A percentile compares a stretch with the other conserved stretches of the same genome.
phyloP scores from a whole-genome alignment of 1,140 invertebrate genomes.

The Panonychus citri region DNA sequence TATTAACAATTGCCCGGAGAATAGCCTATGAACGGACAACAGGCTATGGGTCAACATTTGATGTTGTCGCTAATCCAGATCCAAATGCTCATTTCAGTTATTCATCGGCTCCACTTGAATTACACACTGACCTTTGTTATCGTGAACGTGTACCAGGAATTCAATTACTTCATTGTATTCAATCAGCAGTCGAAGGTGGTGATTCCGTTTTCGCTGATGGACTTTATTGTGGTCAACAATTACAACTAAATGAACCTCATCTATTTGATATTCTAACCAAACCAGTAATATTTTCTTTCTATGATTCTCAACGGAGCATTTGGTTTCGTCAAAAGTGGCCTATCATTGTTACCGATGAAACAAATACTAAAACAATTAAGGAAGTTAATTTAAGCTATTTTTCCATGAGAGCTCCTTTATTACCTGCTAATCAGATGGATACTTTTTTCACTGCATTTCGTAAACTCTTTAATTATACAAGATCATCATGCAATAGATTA shows the following conservation, averaged over 20 bases:
- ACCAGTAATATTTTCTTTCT: background rate
- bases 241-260: background rate
- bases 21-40: conserved; percentile 1
- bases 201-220: background rate
- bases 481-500: conserved; percentile 11
- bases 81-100: background rate
- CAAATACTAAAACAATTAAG: background rate
- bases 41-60: background rate
- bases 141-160: conserved; percentile 1
- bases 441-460: background rate
- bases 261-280: background rate
- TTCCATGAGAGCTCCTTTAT: background rate
- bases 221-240: background rate
- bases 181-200: background rate
- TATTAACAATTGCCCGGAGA: background rate
- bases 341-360: background rate
- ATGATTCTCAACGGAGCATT: background rate
- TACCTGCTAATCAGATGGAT: background rate
- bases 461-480: background rate
- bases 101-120: background rate
- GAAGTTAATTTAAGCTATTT: background rate
- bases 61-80: background rate
- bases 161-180: conserved; percentile 4
- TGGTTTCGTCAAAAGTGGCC: background rate
- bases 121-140: conserved; percentile 1